Evolutionary conservation across 2,113 vertebrate species (phyloP).

Genomic region (Psettodes erumei): DNA sequence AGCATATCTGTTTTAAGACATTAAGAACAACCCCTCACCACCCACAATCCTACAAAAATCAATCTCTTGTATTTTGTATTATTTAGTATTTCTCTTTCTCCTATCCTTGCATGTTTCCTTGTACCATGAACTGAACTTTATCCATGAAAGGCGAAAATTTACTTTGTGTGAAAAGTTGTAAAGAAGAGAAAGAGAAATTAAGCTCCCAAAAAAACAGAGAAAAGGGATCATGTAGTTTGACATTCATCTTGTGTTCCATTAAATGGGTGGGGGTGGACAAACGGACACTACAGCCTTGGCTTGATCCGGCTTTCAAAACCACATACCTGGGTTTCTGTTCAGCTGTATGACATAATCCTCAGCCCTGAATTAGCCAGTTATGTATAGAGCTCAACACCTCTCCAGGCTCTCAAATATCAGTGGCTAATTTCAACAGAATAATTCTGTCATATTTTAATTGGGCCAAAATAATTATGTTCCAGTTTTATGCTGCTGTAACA

Average conservation of each 20-base stretch:
- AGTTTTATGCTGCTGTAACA: slow-evolving; percentile 67
- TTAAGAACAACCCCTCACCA: neutral
- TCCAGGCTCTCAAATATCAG: slow-evolving; percentile 49
- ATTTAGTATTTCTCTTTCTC: neutral
- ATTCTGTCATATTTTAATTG: slow-evolving; percentile 67
- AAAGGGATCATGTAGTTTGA: neutral
- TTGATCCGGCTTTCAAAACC: slow-evolving; percentile 1
- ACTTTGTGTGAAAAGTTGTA: neutral
- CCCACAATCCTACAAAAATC: neutral
- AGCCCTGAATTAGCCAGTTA: slow-evolving; percentile 8
- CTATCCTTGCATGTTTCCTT: neutral
- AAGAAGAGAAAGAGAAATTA: neutral
- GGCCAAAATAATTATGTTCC: slow-evolving; percentile 65
- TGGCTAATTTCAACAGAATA: slow-evolving; percentile 61
- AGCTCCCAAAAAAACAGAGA: neutral
- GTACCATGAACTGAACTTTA: too few relatives aligned
- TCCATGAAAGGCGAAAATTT: too few relatives aligned
- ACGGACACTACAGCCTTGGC: neutral
- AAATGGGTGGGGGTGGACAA: neutral
- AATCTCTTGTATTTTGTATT: neutral
- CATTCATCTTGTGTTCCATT: slow-evolving; percentile 2
- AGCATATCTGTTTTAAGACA: neutral
- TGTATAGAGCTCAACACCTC: slow-evolving; percentile 27
- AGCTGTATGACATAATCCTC: slow-evolving; percentile 24
- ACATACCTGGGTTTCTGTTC: slow-evolving; percentile 26